Conservation (phyloP, 2,113 vertebrate genomes). For the Callocephalon fimbriatum region DNA sequence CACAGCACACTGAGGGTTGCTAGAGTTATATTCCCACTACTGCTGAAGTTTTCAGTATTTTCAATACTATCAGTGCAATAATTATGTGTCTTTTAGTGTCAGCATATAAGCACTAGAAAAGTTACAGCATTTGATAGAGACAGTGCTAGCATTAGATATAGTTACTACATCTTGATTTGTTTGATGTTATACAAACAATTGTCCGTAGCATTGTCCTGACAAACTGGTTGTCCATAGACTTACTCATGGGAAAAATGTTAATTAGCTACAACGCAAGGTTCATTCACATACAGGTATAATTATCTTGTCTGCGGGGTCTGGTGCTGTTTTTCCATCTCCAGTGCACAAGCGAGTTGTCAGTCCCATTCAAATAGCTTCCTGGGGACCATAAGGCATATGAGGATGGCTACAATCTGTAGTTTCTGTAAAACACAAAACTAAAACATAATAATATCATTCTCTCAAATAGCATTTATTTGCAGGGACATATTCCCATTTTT, state of each 20-base stretch:
- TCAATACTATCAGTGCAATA: neutral
- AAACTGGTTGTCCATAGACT: neutral
- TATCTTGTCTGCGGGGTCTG: neutral
- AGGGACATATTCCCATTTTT: neutral
- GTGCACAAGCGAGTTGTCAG: neutral
- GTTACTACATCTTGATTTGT: neutral
- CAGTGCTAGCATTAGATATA: neutral
- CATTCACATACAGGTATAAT: neutral
- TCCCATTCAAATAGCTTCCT: neutral
- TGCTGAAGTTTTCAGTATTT: neutral
- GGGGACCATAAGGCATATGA: neutral
- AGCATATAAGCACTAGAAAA: neutral
- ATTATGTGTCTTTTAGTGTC: neutral
- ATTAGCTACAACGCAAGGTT: neutral
- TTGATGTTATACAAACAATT: neutral
- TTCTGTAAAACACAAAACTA: neutral
- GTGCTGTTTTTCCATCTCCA: neutral
- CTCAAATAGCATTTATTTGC: neutral
- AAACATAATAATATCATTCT: neutral
- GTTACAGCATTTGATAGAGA: neutral
- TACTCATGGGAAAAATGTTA: neutral
- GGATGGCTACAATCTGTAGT: neutral
- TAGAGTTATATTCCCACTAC: neutral
- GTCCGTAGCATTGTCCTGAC: neutral
- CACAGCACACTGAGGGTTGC: neutral